These are phyloP conservation scores for Elephantulus edwardii DNA, from an alignment of 2,113 vertebrate genomes.

Conservation along the genomic window DNA sequence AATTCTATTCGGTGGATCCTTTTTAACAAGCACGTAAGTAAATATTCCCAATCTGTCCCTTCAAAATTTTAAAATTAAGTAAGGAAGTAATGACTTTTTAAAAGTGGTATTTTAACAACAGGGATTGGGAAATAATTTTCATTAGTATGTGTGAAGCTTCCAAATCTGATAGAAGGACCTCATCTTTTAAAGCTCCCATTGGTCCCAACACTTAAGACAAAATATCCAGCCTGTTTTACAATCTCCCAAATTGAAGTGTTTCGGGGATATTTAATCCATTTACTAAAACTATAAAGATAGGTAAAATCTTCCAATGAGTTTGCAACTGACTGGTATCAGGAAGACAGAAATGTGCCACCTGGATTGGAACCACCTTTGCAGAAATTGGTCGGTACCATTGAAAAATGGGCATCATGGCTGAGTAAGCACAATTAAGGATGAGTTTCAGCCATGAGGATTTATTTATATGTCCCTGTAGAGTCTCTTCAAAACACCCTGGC, in stretches of 20 bases:
- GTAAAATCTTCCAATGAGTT: neutral
- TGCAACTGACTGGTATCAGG: neutral
- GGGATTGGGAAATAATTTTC: neutral
- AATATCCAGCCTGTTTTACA: neutral
- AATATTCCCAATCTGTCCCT: conserved; percentile 9
- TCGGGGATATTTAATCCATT: neutral
- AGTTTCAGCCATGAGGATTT: neutral
- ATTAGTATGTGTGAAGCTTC: neutral
- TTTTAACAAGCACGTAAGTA: neutral
- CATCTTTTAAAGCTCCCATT: neutral
- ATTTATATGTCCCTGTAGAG: neutral
- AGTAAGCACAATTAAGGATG: neutral
- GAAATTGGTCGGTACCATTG: neutral
- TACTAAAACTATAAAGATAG: conserved; percentile 29
- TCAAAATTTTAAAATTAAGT: conserved; percentile 15
- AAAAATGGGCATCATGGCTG: neutral
- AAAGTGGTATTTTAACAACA: neutral
- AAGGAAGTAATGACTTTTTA: conserved; percentile 8
- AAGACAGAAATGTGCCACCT: neutral
- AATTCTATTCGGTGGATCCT: neutral
- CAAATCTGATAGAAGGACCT: neutral
- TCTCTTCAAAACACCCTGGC: conserved; percentile 17
- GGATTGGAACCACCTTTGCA: neutral
- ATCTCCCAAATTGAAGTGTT: neutral
- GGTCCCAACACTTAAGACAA: neutral